A percentile compares a stretch with the other conserved stretches of the same genome.
Evolutionary conservation across 2,797 vertebrate genomes (phyloP).

Genomic region (Diplodus sargus): DNA sequence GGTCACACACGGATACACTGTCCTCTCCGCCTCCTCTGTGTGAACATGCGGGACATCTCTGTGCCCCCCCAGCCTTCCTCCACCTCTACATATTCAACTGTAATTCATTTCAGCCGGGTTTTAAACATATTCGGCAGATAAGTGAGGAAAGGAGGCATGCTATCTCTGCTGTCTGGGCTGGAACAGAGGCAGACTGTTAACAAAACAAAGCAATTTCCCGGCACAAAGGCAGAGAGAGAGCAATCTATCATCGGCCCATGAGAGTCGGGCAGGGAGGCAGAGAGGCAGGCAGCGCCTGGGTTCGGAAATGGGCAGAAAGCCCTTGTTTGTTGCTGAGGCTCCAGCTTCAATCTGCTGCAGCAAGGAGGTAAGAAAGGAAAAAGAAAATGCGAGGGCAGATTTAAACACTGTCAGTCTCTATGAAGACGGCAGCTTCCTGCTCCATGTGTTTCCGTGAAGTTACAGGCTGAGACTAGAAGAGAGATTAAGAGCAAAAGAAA

Average conservation of each 20-base stretch:
- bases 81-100: conserved; percentile 31
- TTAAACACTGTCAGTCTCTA: conserved; percentile 34
- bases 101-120: conserved; percentile 39
- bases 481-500: conserved; percentile 13
- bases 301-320: conserved; percentile 53
- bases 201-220: conserved; percentile 83
- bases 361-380: conserved; percentile 12
- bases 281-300: conserved; percentile 20
- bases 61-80: background rate
- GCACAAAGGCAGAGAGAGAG: conserved; percentile 75
- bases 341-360: conserved; percentile 55
- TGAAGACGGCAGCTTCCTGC: conserved; percentile 25
- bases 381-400: conserved; percentile 34
- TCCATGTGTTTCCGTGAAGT: conserved; percentile 4
- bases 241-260: conserved; percentile 79
- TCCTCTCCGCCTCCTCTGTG: background rate
- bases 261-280: conserved; percentile 54
- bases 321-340: conserved; percentile 56
- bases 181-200: conserved; percentile 74
- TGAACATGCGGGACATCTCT: background rate
- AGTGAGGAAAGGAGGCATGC: conserved; percentile 50
- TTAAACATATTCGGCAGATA: conserved; percentile 61
- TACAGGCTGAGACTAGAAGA: background rate
- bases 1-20: background rate
- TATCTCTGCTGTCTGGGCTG: conserved; percentile 64